Conservation (phyloP, 2,797 vertebrate species). For the Coendou prehensilis region DNA sequence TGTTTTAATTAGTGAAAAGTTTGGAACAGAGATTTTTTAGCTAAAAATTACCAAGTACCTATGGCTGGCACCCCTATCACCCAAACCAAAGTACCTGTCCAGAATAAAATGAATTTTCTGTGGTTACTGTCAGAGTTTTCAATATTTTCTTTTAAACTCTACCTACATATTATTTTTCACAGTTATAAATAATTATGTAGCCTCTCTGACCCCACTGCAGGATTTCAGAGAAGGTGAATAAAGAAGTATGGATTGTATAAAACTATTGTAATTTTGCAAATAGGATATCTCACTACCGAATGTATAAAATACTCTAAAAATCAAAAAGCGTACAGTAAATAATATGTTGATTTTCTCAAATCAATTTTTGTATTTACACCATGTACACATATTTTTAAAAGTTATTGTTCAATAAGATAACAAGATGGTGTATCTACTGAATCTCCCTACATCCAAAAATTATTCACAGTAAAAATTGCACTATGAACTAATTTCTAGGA, state of each 20-base stretch:
- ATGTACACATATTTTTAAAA: neutral
- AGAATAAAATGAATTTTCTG: neutral
- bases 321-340: neutral
- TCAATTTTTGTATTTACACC: neutral
- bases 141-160: neutral
- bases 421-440: neutral
- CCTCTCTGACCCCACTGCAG: neutral
- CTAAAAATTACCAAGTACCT: neutral
- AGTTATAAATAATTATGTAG: neutral
- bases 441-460: neutral
- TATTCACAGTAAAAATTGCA: neutral
- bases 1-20: constrained; percentile 35
- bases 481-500: neutral
- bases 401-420: neutral
- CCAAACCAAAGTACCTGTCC: neutral
- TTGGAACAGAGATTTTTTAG: neutral
- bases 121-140: neutral
- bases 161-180: neutral
- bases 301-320: neutral
- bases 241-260: neutral
- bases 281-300: neutral
- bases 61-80: neutral
- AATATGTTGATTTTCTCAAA: neutral
- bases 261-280: neutral
- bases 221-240: neutral